Conservation (phyloP, 2,113 vertebrate genomes). For the Gadus chalcogrammus region DNA sequence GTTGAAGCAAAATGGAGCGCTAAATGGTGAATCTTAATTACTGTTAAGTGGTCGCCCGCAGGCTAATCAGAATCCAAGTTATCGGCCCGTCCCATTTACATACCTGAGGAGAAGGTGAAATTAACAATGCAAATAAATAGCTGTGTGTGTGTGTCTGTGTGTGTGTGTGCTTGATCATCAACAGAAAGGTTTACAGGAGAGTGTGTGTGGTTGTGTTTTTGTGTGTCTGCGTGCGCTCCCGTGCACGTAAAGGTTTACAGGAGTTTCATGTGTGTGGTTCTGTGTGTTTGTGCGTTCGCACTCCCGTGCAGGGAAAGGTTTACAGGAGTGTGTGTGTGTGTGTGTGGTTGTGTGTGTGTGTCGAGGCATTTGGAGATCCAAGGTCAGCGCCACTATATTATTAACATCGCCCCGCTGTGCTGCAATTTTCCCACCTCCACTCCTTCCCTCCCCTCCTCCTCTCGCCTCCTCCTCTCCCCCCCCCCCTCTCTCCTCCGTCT, state of each 20-base stretch:
- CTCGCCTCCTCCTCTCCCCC: conserved; percentile 29
- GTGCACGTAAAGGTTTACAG: not conserved
- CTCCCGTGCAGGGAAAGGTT: too few relatives aligned
- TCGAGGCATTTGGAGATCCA: too few relatives aligned
- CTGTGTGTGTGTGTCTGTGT: conserved; percentile 1
- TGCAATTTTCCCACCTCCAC: not conserved
- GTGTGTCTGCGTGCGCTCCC: not conserved
- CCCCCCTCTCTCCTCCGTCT: conserved; percentile 24
- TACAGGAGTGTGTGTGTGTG: too few relatives aligned
- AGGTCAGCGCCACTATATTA: too few relatives aligned
- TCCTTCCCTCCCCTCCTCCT: conserved; percentile 38
- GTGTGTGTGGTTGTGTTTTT: not conserved
- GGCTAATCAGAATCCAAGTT: conserved; percentile 52
- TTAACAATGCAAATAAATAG: conserved; percentile 77
- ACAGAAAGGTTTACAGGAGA: too few relatives aligned
- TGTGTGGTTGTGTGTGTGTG: too few relatives aligned
- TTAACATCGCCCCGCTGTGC: not conserved
- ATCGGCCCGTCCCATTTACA: too few relatives aligned
- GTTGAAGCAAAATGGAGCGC: conserved; percentile 17
- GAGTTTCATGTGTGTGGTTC: too few relatives aligned
- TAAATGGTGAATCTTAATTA: conserved; percentile 74
- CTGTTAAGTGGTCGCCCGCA: conserved; percentile 64
- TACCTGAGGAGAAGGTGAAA: conserved; percentile 36
- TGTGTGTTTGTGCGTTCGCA: too few relatives aligned
- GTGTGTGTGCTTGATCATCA: too few relatives aligned